Evolutionary conservation across 2,797 vertebrate species (phyloP), one percentile per base, ranked within the genome.

Genomic region (Peromyscus eremicus): DNA sequence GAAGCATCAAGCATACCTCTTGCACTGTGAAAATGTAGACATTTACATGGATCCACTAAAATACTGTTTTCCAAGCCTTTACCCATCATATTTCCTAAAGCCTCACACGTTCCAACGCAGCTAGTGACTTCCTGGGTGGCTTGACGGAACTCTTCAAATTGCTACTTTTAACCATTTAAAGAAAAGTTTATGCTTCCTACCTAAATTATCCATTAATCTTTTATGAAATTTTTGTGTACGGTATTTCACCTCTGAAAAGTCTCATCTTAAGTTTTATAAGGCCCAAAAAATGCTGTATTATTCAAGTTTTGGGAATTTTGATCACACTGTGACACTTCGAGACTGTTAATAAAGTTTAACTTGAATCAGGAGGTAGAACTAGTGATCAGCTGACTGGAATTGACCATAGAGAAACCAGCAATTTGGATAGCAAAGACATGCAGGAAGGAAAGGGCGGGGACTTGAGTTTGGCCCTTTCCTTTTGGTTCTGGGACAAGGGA

Each of bases 31-130:
- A 11, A 77, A n/a, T 89, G 57, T 40, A 84, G n/a, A 9, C 52
- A 3, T 23, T 83, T 60, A 2, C 40, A 76, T 2, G 62, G 23
- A 64, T 77, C 66, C 84, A 90, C 62, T 75, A 84, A 96, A 92
- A 80, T 46, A 81, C 62, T 84, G 62, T 25, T 92, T 93, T 57
- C 60, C 29, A 68, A 40, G 86, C 66, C 70, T 92, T 80, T 87
- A 64, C n/a, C 80, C 11, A 37, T 76, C 68, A 46, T 82, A 19
- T 32, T 77, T 95, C 85, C 62, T 34, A 70, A 86, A 37, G 29
- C 32, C 84, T 34, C 25, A 16, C 52, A 17, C 76, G 21, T 40
- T 87, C 66, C 66, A 77, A 76, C 13, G 23, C 6, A 73, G n/a
- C 19, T 43, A 6, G 62, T 6, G 52, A 32, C 5, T 86, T 11